Percentiles rank a stretch among this genome's conserved stretches.
Evolutionary conservation across 1,140 invertebrate species (phyloP).

Genomic region (Procambarus virginalis): DNA sequence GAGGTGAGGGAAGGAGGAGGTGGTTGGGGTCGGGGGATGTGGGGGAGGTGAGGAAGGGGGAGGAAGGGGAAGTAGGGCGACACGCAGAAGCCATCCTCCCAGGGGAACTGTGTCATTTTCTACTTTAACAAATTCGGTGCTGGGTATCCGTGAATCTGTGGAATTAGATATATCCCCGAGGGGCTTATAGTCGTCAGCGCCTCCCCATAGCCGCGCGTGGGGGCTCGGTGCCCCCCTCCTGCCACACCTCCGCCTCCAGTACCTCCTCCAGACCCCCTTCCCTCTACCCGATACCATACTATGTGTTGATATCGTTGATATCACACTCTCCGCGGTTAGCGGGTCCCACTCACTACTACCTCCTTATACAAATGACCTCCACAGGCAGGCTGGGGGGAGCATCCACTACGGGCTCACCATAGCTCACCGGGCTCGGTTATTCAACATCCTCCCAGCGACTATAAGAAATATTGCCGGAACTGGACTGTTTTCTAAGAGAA

Average conservation of each 20-base stretch:
- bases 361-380: too few species aligned
- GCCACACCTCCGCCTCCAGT: background rate
- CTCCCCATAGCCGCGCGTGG: background rate
- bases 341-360: background rate
- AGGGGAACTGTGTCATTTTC: slow-evolving; percentile 9
- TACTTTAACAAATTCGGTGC: slow-evolving; percentile 12
- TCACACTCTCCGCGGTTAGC: too few species aligned
- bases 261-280: background rate
- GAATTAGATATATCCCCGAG: slow-evolving; percentile 5
- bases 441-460: too few species aligned
- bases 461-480: too few species aligned
- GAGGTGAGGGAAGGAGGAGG: background rate
- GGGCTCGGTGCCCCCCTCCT: too few species aligned
- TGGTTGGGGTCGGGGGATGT: background rate
- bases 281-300: background rate
- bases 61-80: background rate
- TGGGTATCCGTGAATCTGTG: background rate
- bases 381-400: too few species aligned
- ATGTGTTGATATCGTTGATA: too few species aligned
- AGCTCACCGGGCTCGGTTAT: too few species aligned
- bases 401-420: too few species aligned
- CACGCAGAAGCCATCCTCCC: background rate
- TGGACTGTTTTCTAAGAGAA: too few species aligned
- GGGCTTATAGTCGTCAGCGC: background rate
- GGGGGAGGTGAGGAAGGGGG: background rate